Base-by-base conservation (phyloP, 2,113 vertebrate species). In the Nasalis larvatus region DNA sequence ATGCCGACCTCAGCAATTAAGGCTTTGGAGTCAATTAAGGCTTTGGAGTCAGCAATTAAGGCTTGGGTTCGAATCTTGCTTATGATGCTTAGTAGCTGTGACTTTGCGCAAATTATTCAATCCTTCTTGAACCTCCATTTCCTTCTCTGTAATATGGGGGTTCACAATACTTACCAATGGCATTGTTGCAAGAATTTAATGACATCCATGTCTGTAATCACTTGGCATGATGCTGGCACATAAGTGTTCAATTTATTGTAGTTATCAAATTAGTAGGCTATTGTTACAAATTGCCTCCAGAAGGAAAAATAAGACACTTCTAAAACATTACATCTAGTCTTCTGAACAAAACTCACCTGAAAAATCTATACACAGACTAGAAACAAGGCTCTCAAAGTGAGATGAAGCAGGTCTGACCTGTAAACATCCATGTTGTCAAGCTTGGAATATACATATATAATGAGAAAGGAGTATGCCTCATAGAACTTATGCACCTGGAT, bases 241-340 rank as follows among this genome's bases (percentile, higher is more conserved):
- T 30, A 85, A 77, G 18, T 88, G 40, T 13, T 37, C 5, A 10
- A 42, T 77, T 40, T 77, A 54, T 30, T 85, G 9, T 37, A 89
- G 52, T n/a, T 91, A 40, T 68, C 54, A 84, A 25, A 63, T 95
- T 73, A 60, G 27, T 27, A 60, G 58, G 37, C 54, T 60, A 10
- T 68, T n/a, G 0, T 95, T 82, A 89, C 47, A 88, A 85, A 78
- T 52, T 63, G 27, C 71, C 56, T 83, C 40, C 32, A 56, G 30
- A 91, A 68, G 69, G 83, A 94, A 95, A 96, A 74, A 45, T 23
- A 88, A 84, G 56, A 92, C 49, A 47, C 68, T 86, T 85, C 58
- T 86, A 86, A 95, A 78, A 40, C 42, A 66, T 80, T 77, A 25
- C 9, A 23, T 78, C 42, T 86, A 3, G 30, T 83, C 86, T 97